Conservation (phyloP, 2,797 vertebrate genomes). For the Triplophysa yarkandensis region DNA sequence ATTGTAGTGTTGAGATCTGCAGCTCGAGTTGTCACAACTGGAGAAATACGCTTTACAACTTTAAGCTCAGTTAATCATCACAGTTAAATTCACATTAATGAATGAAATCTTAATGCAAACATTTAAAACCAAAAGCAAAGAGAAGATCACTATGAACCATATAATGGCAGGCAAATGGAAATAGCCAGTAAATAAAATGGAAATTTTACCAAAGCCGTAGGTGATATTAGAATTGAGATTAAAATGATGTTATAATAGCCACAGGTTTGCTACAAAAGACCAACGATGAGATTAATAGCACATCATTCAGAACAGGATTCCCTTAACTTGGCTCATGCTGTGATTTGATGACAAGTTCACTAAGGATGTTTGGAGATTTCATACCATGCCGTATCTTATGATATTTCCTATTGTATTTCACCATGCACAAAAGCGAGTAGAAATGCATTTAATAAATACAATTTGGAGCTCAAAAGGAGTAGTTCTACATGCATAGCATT, state of each 20-base stretch:
- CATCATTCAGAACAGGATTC: slow-evolving; percentile 10
- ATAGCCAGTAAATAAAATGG: too few relatives aligned
- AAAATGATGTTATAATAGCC: slow-evolving; percentile 5
- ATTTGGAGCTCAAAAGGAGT: too few relatives aligned
- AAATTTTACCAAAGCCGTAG: neutral
- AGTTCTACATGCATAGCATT: too few relatives aligned
- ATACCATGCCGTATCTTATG: neutral
- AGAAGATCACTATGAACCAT: neutral
- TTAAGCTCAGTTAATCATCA: slow-evolving; percentile 22
- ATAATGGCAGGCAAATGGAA: neutral
- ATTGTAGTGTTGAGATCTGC: neutral
- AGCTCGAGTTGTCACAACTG: neutral
- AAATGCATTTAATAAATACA: too few relatives aligned
- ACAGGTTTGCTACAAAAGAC: slow-evolving; percentile 3
- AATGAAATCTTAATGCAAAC: neutral
- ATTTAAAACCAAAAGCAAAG: neutral
- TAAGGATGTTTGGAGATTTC: neutral
- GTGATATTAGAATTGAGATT: neutral
- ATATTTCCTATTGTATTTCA: neutral
- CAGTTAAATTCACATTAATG: slow-evolving; percentile 1
- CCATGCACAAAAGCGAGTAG: neutral
- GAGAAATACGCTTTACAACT: neutral
- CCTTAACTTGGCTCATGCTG: neutral
- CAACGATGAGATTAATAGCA: neutral
- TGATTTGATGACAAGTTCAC: neutral